Base-by-base conservation (phyloP, 53 echinoderm and acorn worm genomes). In the Antedon mediterranea region DNA sequence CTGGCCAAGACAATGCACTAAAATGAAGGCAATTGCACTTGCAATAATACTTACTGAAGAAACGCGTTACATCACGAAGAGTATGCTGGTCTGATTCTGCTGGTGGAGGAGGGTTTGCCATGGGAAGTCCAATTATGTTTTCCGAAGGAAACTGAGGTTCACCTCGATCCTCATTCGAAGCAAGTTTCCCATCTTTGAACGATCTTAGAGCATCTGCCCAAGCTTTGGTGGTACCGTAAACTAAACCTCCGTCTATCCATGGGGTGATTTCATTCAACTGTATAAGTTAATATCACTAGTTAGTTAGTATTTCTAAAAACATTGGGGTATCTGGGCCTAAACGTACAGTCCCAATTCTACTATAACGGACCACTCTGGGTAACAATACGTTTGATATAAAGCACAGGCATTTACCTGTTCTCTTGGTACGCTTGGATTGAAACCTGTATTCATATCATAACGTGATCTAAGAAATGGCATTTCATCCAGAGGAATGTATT, bases 371-470 rank as follows among this genome's bases (percentile, higher is more conserved):
- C n/a, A n/a, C n/a, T n/a, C n/a, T n/a, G n/a, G n/a, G n/a, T n/a
- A n/a, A n/a, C n/a, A n/a, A n/a, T n/a, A n/a, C n/a, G n/a, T n/a
- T n/a, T n/a, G n/a, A n/a, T n/a, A n/a, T n/a, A n/a, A n/a, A n/a
- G n/a, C n/a, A n/a, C n/a, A n/a, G n/a, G n/a, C n/a, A n/a, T 11
- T 14, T 83, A 94, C 95, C 95, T 94, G 95, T 85, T 94, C 91
- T 30, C 95, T 79, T 31, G 95, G 95, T 3, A 91, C 91, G 70
- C 92, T 94, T 13, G 95, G 95, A n/a, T 91, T 89, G 73, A 77
- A 91, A 0, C 95, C 95, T 28, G 95, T 94, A 43, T 89, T 81
- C 71, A 87, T 85, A 77, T 91, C 89, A 82, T 92, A 91, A 30
- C 95, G 34, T 30, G 89, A 89, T 31, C 95, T 82, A n/a, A 94